Evolutionary conservation across 1,140 invertebrate species (phyloP).

Genomic region (Paracyclopina nana): DNA sequence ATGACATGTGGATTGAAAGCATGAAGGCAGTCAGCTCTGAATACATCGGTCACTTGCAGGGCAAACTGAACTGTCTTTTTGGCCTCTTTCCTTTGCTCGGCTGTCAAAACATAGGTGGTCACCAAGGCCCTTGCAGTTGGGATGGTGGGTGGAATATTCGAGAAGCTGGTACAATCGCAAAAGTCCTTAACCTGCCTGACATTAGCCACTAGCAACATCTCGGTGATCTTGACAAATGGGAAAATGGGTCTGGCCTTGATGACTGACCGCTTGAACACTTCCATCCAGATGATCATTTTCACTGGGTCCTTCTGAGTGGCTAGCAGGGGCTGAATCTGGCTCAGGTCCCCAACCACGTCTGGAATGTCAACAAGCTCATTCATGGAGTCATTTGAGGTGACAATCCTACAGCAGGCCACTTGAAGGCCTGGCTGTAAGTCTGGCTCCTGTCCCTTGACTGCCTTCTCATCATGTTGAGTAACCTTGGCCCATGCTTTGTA

Average conservation of each 20-base stretch:
- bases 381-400: not conserved
- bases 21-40: too few relatives aligned
- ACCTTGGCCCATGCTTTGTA: too few relatives aligned
- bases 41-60: too few relatives aligned
- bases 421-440: not conserved
- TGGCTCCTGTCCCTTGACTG: not conserved
- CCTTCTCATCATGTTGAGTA: not conserved
- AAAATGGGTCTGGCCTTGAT: not conserved
- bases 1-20: too few relatives aligned
- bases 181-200: too few relatives aligned
- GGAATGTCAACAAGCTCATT: not conserved
- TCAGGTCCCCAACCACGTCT: not conserved
- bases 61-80: too few relatives aligned
- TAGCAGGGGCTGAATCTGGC: not conserved
- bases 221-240: not conserved
- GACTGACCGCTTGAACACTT: slow-evolving; percentile 2
- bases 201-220: too few relatives aligned
- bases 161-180: too few relatives aligned
- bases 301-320: not conserved
- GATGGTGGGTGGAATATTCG: too few relatives aligned
- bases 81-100: too few relatives aligned
- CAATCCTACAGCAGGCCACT: not conserved
- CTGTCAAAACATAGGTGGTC: too few relatives aligned
- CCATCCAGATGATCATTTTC: slow-evolving; percentile 5
- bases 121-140: too few relatives aligned